These are phyloP conservation scores for Gobio gobio DNA, from an alignment of 2,113 vertebrate genomes.

Conservation along the genomic window DNA sequence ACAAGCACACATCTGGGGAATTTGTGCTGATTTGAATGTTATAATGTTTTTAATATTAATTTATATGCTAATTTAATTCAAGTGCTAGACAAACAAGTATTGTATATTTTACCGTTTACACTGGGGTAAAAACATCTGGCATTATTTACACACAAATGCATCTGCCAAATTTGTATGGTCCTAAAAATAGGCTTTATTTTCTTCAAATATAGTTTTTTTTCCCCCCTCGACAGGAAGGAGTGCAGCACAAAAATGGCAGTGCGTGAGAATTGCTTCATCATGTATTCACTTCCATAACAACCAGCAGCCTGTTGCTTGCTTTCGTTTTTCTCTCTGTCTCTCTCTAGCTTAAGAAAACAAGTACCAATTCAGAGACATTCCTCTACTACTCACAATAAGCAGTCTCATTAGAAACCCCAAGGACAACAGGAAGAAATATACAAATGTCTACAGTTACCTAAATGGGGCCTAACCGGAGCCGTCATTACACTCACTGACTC, in stretches of 20 bases:
- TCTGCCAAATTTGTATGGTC: too few species aligned
- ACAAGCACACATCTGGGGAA: too few species aligned
- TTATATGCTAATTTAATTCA: too few species aligned
- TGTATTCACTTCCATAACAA: constrained; percentile 45
- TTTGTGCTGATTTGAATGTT: too few species aligned
- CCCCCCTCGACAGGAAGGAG: constrained; percentile 8
- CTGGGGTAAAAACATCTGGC: too few species aligned
- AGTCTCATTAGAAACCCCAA: constrained; percentile 64
- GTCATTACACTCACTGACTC: constrained; percentile 58
- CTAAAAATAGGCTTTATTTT: too few species aligned
- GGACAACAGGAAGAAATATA: constrained; percentile 63
- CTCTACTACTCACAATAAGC: constrained; percentile 62
- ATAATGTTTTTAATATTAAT: too few species aligned
- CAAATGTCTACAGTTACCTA: constrained; percentile 56
- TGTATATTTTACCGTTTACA: too few species aligned
- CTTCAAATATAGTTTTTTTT: too few species aligned
- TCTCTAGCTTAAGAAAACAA: constrained; percentile 54
- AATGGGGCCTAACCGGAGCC: constrained; percentile 63
- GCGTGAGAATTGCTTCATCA: constrained; percentile 43
- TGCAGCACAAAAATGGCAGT: constrained; percentile 32
- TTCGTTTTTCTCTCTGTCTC: constrained; percentile 59
- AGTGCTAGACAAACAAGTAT: too few species aligned
- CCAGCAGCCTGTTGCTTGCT: constrained; percentile 21
- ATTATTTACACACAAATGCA: too few species aligned
- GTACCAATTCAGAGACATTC: constrained; percentile 61